phyloP scores from a whole-genome alignment of 2,888 invertebrate species.

The Drosophila percnosoma region DNA sequence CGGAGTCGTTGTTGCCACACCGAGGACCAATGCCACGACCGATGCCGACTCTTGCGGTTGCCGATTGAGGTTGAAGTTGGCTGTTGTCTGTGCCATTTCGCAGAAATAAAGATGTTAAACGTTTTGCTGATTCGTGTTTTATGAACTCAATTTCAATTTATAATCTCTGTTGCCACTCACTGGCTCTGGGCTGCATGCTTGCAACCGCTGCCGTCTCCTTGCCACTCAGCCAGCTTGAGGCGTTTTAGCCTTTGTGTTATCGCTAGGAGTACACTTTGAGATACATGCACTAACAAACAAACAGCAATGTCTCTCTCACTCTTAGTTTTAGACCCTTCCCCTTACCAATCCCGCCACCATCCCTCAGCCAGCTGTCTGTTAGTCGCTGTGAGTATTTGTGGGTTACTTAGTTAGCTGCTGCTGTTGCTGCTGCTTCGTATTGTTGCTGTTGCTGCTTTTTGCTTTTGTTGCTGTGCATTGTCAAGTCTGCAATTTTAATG shows the following conservation, averaged over 20 bases:
- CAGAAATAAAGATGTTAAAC: slow-evolving; percentile 83
- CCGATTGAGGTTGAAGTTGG: slow-evolving; percentile 47
- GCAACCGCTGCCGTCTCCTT: slow-evolving; percentile 7
- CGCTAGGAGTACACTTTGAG: slow-evolving; percentile 70
- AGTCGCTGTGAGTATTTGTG: slow-evolving; percentile 64
- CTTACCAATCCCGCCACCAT: not conserved
- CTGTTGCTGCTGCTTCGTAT: slow-evolving; percentile 16
- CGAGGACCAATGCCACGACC: slow-evolving; percentile 38
- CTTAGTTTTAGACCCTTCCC: slow-evolving; percentile 13
- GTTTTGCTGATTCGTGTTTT: slow-evolving; percentile 84
- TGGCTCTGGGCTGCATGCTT: slow-evolving; percentile 39
- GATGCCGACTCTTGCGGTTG: slow-evolving; percentile 63
- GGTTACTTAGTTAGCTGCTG: slow-evolving; percentile 73
- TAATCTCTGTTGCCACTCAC: slow-evolving; percentile 81
- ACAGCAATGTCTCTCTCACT: slow-evolving; percentile 26
- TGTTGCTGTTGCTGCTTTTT: slow-evolving; percentile 22
- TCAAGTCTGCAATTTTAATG: slow-evolving; percentile 80
- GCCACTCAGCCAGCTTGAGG: slow-evolving; percentile 55
- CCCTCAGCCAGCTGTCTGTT: slow-evolving; percentile 49
- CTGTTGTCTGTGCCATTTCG: slow-evolving; percentile 69
- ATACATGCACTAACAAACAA: slow-evolving; percentile 61
- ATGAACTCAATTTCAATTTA: slow-evolving; percentile 84
- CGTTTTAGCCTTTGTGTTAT: slow-evolving; percentile 80
- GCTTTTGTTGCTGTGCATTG: slow-evolving; percentile 62
- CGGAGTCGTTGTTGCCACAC: slow-evolving; percentile 12